Conservation (phyloP, 2,888 invertebrate species). For the Plagodis pulveraria region DNA sequence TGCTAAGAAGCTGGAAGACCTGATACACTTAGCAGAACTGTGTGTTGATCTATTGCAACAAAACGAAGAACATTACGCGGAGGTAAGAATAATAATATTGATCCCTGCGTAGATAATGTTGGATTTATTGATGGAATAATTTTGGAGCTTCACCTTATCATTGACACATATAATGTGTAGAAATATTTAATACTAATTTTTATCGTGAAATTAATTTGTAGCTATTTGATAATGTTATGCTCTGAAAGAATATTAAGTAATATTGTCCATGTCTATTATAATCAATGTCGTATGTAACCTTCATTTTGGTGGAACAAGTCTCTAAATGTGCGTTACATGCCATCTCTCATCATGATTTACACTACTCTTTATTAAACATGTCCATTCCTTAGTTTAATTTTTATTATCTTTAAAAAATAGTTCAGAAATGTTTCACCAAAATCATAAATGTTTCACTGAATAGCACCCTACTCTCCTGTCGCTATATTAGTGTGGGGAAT, state of each 20-base stretch:
- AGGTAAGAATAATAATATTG: constrained; percentile 87
- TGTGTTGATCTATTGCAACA: constrained; percentile 99
- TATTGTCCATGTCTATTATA: constrained; percentile 55
- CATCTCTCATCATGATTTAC: neutral
- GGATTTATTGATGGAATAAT: constrained; percentile 29
- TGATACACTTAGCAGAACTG: constrained; percentile 98
- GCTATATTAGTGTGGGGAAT: constrained; percentile 79
- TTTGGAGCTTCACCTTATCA: constrained; percentile 44
- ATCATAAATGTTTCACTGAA: constrained; percentile 64
- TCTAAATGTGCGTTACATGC: neutral
- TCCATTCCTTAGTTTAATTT: too few species aligned
- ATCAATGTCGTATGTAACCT: constrained; percentile 66
- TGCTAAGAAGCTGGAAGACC: constrained; percentile 96
- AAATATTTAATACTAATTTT: too few species aligned
- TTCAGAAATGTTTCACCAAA: constrained; percentile 57
- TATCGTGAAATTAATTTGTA: neutral
- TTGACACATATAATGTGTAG: neutral
- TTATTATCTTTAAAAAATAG: neutral
- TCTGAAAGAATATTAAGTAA: constrained; percentile 49
- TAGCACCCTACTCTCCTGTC: constrained; percentile 80
- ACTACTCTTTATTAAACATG: too few species aligned
- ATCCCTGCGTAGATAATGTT: constrained; percentile 18
- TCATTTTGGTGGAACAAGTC: constrained; percentile 61
- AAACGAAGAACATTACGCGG: constrained; percentile 99
- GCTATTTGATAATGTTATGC: constrained; percentile 36